Evolutionary conservation across 2,888 invertebrate species (phyloP).

Genomic region (Pocota personata): DNA sequence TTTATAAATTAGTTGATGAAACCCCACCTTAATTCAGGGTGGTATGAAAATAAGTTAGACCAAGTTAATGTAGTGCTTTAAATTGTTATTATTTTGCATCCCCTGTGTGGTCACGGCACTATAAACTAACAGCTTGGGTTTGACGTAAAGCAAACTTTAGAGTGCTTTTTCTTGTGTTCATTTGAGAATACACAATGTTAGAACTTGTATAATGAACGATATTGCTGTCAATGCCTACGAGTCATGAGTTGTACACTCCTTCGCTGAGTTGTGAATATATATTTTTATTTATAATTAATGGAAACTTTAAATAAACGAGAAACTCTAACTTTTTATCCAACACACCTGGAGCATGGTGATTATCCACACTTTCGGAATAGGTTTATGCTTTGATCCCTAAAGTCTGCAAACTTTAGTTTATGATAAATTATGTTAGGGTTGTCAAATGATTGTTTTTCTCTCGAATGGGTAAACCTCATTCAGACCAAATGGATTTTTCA

Average conservation of each 20-base stretch:
- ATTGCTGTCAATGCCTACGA: not conserved
- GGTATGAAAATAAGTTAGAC: no score
- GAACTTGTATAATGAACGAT: not conserved
- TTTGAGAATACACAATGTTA: not conserved
- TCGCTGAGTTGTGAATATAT: not conserved
- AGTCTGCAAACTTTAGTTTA: slow-evolving; percentile 12
- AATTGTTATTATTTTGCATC: not conserved
- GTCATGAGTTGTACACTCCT: not conserved
- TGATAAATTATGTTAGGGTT: slow-evolving; percentile 17
- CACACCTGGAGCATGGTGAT: slow-evolving; percentile 6
- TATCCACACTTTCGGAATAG: not conserved
- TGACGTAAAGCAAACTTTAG: not conserved
- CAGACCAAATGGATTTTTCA: not conserved
- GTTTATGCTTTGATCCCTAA: not conserved
- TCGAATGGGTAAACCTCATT: not conserved
- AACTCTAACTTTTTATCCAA: not conserved
- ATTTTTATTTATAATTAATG: not conserved
- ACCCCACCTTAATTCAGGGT: no score
- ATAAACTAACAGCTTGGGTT: not conserved
- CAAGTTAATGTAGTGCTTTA: not conserved
- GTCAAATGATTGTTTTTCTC: slow-evolving; percentile 1
- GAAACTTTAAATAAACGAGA: not conserved
- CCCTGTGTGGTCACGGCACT: not conserved
- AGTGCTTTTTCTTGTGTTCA: not conserved
- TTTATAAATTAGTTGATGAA: no score